phyloP scores from a whole-genome alignment of 2,113 vertebrate genomes.

The Nibea coibor region DNA sequence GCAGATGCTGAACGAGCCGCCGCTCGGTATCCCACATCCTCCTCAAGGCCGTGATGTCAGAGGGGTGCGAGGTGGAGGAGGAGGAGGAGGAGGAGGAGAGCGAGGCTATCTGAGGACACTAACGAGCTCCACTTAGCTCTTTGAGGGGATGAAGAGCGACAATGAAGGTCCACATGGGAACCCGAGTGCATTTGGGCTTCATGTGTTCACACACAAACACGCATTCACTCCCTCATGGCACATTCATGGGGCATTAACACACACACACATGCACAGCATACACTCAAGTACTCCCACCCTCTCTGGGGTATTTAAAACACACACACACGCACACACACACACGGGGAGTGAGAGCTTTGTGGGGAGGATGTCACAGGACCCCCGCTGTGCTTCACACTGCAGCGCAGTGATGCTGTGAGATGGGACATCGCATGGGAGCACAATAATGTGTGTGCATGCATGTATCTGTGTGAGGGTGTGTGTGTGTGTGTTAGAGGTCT shows the following conservation, averaged over 20 bases:
- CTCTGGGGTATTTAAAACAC: conserved; percentile 18
- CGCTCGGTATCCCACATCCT: neutral
- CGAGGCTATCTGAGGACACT: conserved; percentile 65
- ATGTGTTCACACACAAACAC: neutral
- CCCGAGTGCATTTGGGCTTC: conserved; percentile 18
- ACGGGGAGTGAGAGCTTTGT: conserved; percentile 39
- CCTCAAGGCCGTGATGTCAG: conserved; percentile 4
- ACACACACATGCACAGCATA: conserved; percentile 31
- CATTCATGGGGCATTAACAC: conserved; percentile 16
- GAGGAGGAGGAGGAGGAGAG: neutral
- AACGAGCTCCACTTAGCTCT: conserved; percentile 40
- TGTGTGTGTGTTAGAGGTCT: conserved; percentile 34
- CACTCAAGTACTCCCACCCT: conserved; percentile 4
- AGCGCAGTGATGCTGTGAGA: conserved; percentile 62
- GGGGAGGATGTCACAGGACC: conserved; percentile 59
- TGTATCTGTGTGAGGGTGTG: conserved; percentile 34
- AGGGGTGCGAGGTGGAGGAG: neutral
- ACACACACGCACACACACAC: conserved; percentile 37
- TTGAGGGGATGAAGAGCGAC: conserved; percentile 8
- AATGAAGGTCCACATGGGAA: conserved; percentile 33
- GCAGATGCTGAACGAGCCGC: neutral
- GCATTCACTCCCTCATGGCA: conserved; percentile 21
- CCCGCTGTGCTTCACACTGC: conserved; percentile 62
- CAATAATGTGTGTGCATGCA: conserved; percentile 60
- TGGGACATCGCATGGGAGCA: conserved; percentile 68